Evolutionary conservation across 2,888 invertebrate species (phyloP), one percentile per base, ranked within the genome.

Genomic region (Rotaria socialis): DNA sequence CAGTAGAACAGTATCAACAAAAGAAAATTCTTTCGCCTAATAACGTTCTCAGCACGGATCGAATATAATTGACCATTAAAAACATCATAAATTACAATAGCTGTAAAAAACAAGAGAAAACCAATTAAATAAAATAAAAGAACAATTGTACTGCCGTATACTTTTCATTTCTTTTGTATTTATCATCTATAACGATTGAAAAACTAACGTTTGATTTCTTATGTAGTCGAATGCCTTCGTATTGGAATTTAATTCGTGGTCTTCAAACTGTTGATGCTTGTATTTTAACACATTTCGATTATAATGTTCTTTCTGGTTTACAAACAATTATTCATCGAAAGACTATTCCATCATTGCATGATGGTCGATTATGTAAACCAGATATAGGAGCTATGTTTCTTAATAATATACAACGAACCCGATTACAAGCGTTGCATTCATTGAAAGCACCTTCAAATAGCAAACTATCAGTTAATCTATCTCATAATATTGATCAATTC

Each of bases 191-290:
- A 58, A n/a, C 7, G 8, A n/a, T 14, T n/a, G 5, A 58, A 19
- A 58, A 22, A n/a, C 24, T 58, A 24, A 7, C 24, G 22, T 60
- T 0, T 55, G 19, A 14, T 35, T 67, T 35, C 16, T 27, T 35
- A 7, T 67, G 4, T 87, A 95, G 95, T 88, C 93, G 96, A 88
- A 96, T 96, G 90, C 94, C 97, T 0, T 97, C 97, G 91, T 97
- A 97, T 92, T 97, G 97, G 97, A 96, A 97, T 91, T 97, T 97
- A 91, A 95, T 96, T 0, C 93, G 97, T 35, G 97, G 97, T 91
- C 92, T 96, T 88, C 93, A 96, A 50, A 88, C 90, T 43, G 93
- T 97, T 88, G 97, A 98, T 91, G 96, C 97, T n/a, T 95, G 97
- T 52, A 93, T 98, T 75, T 93, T 97, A 91, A 96, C 97, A 27